Evolutionary conservation across 1,140 invertebrate species (phyloP), one percentile per base, ranked within the genome.

Genomic region (Propsilocerus akamusi): DNA sequence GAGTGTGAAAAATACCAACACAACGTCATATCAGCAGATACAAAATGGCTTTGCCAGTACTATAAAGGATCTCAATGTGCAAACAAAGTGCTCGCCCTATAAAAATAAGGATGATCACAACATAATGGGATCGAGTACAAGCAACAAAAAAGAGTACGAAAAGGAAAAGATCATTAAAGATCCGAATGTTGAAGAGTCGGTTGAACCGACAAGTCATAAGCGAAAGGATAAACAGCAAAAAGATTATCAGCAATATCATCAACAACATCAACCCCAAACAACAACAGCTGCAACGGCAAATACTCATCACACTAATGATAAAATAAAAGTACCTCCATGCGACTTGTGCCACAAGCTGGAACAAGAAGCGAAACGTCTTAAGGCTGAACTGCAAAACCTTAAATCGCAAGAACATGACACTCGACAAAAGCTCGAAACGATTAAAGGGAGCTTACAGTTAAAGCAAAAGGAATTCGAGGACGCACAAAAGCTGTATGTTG

Each of bases 371-470:
- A 90, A 89, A 65, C 74, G 82, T 59, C 70, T 90, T 56, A 84
- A 86, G 59, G 68, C 73, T 52, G 88, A 93, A 62, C 72, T 92
- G 50, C 79, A 80, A 55, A 71, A 73, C 26, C 80, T 77, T 63
- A 74, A 83, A 61, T 82, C 86, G 62, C 72, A 74, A 55, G 88
- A 94, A 66, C 82, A 86, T 63, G 88, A 94, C 53, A 68, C 93
- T 52, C 71, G 83, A 56, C 76, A 80, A 61, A 88, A 92, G 69
- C 75, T 92, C 10, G 63, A 65, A 14, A 65, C 60, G 14, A 62
- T 57, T 47, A 65, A 65, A 51, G 60, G 60, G 26, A 55, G 60
- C 55, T 59, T 65, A 57, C 63, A 65, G 55, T 60, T 60, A 53
- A 65, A 65, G 52, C 63, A 65, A 49, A 63, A 61, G 52, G 63